A percentile compares a stretch with the other conserved stretches of the same genome.
Conservation (phyloP, 2,797 vertebrate genomes). For the Coreius guichenoti region DNA sequence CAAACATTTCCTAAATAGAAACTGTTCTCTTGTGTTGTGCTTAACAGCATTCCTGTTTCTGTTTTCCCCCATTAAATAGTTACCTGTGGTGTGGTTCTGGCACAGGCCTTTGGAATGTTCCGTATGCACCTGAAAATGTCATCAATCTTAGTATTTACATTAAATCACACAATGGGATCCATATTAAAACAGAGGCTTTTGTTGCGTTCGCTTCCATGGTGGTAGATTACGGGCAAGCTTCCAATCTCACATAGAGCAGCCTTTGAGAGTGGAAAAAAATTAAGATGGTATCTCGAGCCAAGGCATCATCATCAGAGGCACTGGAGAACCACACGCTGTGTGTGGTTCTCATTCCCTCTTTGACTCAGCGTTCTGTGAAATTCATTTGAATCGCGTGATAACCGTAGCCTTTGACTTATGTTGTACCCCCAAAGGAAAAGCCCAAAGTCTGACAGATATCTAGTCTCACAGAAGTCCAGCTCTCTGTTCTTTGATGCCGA, state of each 20-base stretch:
- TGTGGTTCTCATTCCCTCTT: constrained; percentile 65
- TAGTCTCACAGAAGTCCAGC: constrained; percentile 13
- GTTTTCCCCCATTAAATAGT: constrained; percentile 54
- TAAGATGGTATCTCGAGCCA: constrained; percentile 70
- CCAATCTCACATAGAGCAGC: constrained; percentile 58
- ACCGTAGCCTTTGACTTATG: constrained; percentile 53
- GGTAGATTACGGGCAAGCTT: constrained; percentile 62
- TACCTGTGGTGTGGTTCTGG: constrained; percentile 68
- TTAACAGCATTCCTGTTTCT: constrained; percentile 36
- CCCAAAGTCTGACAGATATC: constrained; percentile 44
- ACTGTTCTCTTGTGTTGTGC: constrained; percentile 24
- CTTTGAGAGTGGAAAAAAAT: constrained; percentile 68
- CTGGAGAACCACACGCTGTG: constrained; percentile 68
- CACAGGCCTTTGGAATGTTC: constrained; percentile 74
- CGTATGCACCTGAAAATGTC: constrained; percentile 75
- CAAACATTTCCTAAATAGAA: constrained; percentile 30
- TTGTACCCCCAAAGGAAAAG: constrained; percentile 59
- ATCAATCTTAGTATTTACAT: constrained; percentile 79
- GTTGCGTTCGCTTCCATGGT: constrained; percentile 66
- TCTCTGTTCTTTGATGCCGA: constrained; percentile 29
- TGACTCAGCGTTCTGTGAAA: constrained; percentile 64
- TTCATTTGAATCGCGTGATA: constrained; percentile 70
- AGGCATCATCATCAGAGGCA: constrained; percentile 66
- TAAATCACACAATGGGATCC: constrained; percentile 65
- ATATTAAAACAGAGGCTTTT: constrained; percentile 74